Base-by-base conservation (phyloP, 2,888 invertebrate genomes). In the Amiota minor region DNA sequence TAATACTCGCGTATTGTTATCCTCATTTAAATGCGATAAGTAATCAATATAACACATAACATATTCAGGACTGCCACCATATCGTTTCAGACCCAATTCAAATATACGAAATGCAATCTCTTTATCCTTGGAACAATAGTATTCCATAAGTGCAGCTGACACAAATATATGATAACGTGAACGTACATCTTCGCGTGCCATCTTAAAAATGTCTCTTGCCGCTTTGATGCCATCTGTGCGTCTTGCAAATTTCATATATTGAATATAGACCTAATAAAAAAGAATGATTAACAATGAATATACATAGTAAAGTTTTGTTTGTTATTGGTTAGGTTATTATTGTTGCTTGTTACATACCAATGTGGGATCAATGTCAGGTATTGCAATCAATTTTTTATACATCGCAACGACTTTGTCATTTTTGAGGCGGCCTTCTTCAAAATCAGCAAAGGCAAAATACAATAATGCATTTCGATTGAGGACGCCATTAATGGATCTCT, bases 361-460 rank as follows among this genome's bases (percentile, higher is more conserved):
- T 0, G 99, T 98, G 0, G 99, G 99, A 91, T 99, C 98, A 56
- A 97, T 94, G 81, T 97, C 97, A 70, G 93, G 92, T 88, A 97
- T 95, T 83, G 96, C 96, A 72, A 99, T 90, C 86, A 97, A 95
- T 75, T 96, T 94, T 76, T 97, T 95, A 91, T 99, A 99, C 83
- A 99, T 98, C 87, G 95, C 94, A 89, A 98, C 98, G 0, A 93
- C 98, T 92, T 98, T 98, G 78, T 98, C 97, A 88, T 97, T 98
- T 88, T 98, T 98, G 88, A 98, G 93, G 53, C 98, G 92, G 62
- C 97, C 96, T 91, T 99, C 99, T 89, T 99, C 99, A 86, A 98
- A 99, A 90, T 99, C 99, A 0, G 99, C 98, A 88, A 98, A 98
- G 0, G 99, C 98, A 91, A 99, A 99, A 89, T 99, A 98, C 20